phyloP scores from a whole-genome alignment of 2,797 vertebrate genomes.

The Serranus cabrilla region DNA sequence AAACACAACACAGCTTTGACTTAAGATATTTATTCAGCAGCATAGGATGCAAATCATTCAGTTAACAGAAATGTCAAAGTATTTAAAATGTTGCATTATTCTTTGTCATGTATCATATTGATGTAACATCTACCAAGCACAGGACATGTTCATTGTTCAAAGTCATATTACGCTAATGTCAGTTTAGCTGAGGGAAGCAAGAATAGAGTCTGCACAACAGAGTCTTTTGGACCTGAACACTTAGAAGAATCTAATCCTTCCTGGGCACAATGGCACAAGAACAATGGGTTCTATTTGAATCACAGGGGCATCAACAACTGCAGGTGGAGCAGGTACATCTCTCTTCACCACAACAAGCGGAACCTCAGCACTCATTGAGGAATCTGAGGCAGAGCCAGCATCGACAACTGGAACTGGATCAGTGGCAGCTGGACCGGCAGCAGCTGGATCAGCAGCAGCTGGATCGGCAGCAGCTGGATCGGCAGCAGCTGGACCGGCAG shows the following conservation, averaged over 20 bases:
- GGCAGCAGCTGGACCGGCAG: too few species aligned
- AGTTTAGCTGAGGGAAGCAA: slow-evolving; percentile 24
- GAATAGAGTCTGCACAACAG: slow-evolving; percentile 31
- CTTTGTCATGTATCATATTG: background rate
- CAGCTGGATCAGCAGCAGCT: background rate
- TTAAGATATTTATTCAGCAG: slow-evolving; percentile 53
- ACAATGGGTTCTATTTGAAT: background rate
- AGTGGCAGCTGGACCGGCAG: background rate
- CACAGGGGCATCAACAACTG: background rate
- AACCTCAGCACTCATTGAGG: slow-evolving; percentile 12
- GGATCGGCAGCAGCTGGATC: background rate
- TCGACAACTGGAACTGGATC: background rate
- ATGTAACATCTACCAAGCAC: slow-evolving; percentile 11
- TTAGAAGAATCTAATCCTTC: slow-evolving; percentile 78
- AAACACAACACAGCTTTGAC: background rate
- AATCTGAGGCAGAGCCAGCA: slow-evolving; percentile 11
- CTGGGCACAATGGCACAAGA: slow-evolving; percentile 76
- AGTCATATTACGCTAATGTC: slow-evolving; percentile 7
- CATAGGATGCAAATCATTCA: slow-evolving; percentile 30
- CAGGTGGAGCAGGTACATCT: slow-evolving; percentile 22
- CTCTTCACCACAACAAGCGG: slow-evolving; percentile 49
- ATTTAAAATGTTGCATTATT: background rate
- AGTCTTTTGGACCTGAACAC: slow-evolving; percentile 34
- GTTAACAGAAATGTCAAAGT: slow-evolving; percentile 15
- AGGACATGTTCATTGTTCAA: background rate